Conservation (phyloP, 2,797 vertebrate species). For the Momotus momota region DNA sequence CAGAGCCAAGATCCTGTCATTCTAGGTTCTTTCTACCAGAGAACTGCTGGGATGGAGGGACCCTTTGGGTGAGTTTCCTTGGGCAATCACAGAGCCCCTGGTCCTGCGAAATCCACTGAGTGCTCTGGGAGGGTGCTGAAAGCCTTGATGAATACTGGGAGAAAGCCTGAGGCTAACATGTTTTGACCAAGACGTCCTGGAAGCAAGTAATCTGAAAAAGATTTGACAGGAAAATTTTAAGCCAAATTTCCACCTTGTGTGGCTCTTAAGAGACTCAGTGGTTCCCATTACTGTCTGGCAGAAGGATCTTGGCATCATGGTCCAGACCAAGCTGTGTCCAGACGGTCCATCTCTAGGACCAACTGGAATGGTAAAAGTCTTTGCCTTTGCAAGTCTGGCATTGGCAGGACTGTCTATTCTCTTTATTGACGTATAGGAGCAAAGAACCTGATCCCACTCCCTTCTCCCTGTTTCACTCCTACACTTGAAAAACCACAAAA, state of each 20-base stretch:
- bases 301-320: neutral
- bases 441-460: neutral
- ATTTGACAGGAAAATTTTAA: neutral
- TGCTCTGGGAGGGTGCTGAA: neutral
- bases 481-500: neutral
- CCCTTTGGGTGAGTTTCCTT: neutral
- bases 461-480: neutral
- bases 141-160: neutral
- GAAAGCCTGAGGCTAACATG: neutral
- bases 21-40: neutral
- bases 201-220: neutral
- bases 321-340: constrained; percentile 33
- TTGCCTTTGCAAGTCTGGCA: neutral
- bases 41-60: neutral
- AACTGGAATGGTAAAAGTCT: neutral
- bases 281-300: constrained; percentile 56
- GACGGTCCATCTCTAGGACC: neutral
- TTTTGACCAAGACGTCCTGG: constrained; percentile 7
- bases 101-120: neutral
- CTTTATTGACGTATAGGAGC: neutral
- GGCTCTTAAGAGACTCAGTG: neutral
- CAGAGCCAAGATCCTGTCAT: neutral
- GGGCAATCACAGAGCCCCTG: neutral
- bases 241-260: neutral
- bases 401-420: neutral